Percentiles rank a stretch among this genome's conserved stretches.
Evolutionary conservation across 2,888 invertebrate species (phyloP).

Genomic region (Coleophora deauratella): DNA sequence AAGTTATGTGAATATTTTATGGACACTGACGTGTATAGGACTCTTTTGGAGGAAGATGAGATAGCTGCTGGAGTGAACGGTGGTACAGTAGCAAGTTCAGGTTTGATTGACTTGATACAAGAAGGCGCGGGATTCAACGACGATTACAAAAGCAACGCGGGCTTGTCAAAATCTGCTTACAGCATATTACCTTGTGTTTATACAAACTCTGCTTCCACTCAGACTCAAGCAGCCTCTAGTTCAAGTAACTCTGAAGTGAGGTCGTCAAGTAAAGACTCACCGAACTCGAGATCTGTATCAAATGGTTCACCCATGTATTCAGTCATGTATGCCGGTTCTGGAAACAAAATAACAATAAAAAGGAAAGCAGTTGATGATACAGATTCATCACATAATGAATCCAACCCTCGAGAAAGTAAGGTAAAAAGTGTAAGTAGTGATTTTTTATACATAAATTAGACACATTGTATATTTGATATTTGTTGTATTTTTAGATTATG

Average conservation of each 20-base stretch:
- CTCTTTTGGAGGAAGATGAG: conserved; percentile 69
- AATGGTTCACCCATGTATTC: conserved; percentile 76
- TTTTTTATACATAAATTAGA: no score
- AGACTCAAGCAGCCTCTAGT: conserved; percentile 49
- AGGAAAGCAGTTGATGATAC: conserved; percentile 79
- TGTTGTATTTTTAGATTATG: no score
- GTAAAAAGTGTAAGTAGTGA: conserved; percentile 25
- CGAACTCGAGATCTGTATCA: conserved; percentile 51
- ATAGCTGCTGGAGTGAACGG: conserved; percentile 67
- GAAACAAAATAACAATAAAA: conserved; percentile 89
- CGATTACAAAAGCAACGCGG: conserved; percentile 81
- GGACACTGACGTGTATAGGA: conserved; percentile 80
- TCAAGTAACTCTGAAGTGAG: conserved; percentile 44
- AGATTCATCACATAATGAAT: conserved; percentile 54
- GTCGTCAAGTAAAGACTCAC: conserved; percentile 47
- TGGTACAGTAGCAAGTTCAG: conserved; percentile 68
- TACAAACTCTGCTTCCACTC: conserved; percentile 75
- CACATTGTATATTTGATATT: no score
- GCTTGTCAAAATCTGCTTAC: conserved; percentile 82
- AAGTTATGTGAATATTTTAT: conserved; percentile 89
- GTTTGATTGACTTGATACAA: conserved; percentile 82
- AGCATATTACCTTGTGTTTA: conserved; percentile 84
- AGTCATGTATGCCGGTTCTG: conserved; percentile 85
- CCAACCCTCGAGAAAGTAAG: conserved; percentile 52
- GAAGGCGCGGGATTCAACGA: conserved; percentile 87